Percentiles rank a stretch among this genome's conserved stretches.
Evolutionary conservation across 2,797 vertebrate species (phyloP).

Genomic region (Sebastolobus alascanus): DNA sequence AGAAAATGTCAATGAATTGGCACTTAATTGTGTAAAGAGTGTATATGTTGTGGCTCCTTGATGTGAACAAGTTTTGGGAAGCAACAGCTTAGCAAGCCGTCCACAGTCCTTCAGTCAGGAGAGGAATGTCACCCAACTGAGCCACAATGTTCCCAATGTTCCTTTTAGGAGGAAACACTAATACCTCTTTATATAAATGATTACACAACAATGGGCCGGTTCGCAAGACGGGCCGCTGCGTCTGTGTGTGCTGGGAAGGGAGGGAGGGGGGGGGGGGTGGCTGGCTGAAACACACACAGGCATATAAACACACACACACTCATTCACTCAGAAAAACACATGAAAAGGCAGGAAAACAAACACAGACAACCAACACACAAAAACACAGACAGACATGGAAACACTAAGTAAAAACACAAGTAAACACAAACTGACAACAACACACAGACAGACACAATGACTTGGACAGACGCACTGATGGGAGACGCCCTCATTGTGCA

Average conservation of each 20-base stretch:
- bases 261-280: not conserved
- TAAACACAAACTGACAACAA: slow-evolving; percentile 25
- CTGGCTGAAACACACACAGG: slow-evolving; percentile 19
- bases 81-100: slow-evolving; percentile 41
- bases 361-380: slow-evolving; percentile 27
- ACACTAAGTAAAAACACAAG: slow-evolving; percentile 39
- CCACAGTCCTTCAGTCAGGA: slow-evolving; percentile 31
- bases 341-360: slow-evolving; percentile 55
- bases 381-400: slow-evolving; percentile 26
- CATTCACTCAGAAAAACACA: slow-evolving; percentile 43
- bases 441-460: slow-evolving; percentile 12
- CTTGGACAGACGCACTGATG: slow-evolving; percentile 14
- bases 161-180: slow-evolving; percentile 66
- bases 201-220: slow-evolving; percentile 70
- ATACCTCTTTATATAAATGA: slow-evolving; percentile 78
- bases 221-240: slow-evolving; percentile 30
- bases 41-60: slow-evolving; percentile 12
- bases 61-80: slow-evolving; percentile 39
- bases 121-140: slow-evolving; percentile 63
- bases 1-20: slow-evolving; percentile 12
- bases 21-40: slow-evolving; percentile 16
- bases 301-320: slow-evolving; percentile 32
- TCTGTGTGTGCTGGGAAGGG: not conserved
- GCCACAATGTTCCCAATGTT: slow-evolving; percentile 64
- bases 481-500: slow-evolving; percentile 40